Evolutionary conservation across 2,113 vertebrate genomes (phyloP).

Genomic region (Uria lomvia): DNA sequence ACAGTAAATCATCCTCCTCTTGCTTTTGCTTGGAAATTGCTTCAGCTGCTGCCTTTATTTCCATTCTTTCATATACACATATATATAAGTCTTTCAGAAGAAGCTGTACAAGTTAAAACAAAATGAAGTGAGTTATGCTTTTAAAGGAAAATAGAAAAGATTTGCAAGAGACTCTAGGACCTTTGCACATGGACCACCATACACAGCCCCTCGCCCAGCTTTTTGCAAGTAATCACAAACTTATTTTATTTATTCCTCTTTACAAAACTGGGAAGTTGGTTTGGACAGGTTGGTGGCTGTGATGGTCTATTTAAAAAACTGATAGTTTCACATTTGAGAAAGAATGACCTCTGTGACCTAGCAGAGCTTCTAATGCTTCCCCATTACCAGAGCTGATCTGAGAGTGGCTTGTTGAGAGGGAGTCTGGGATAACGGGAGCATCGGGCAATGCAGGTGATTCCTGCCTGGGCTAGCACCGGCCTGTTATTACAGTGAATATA

Average conservation of each 20-base stretch:
- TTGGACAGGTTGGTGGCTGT: neutral
- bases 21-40: neutral
- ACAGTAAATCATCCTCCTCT: constrained; percentile 11
- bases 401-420: neutral
- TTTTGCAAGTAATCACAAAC: neutral
- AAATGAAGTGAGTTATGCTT: neutral
- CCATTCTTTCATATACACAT: neutral
- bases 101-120: neutral
- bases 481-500: neutral
- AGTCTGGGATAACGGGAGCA: neutral
- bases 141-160: neutral
- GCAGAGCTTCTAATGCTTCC: neutral
- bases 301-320: neutral
- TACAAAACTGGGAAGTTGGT: neutral
- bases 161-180: neutral
- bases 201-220: rapidly evolving
- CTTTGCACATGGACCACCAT: neutral
- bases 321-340: neutral
- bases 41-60: neutral
- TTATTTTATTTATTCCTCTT: neutral
- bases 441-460: rapidly evolving
- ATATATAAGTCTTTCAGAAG: neutral
- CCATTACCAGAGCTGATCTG: neutral
- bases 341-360: neutral
- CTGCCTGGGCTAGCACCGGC: no score